phyloP scores from a whole-genome alignment of 2,113 vertebrate species.

The Jaculus jaculus region DNA sequence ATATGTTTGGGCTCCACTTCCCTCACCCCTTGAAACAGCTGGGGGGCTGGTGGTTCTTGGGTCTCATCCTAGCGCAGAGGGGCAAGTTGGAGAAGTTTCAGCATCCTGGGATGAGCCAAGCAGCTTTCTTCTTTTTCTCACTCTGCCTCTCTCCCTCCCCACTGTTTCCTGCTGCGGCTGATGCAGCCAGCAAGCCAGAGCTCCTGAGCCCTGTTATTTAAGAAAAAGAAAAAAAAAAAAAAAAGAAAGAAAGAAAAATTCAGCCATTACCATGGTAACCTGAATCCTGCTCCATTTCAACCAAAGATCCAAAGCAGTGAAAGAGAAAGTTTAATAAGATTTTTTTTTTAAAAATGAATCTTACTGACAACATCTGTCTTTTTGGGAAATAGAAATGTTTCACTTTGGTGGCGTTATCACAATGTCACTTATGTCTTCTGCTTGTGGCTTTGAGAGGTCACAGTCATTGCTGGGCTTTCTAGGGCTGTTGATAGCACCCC shows the following conservation, averaged over 20 bases:
- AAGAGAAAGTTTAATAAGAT: slow-evolving; percentile 81
- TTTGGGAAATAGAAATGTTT: slow-evolving; percentile 66
- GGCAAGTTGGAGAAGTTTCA: not conserved
- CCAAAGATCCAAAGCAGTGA: slow-evolving; percentile 75
- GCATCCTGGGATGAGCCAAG: slow-evolving; percentile 19
- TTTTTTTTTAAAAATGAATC: slow-evolving; percentile 65
- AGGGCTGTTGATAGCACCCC: not conserved
- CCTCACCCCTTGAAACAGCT: not conserved
- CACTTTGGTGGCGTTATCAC: slow-evolving; percentile 56
- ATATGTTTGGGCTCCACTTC: not conserved
- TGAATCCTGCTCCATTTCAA: slow-evolving; percentile 78
- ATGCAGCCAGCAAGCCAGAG: slow-evolving; percentile 74
- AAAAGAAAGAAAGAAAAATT: slow-evolving; percentile 80
- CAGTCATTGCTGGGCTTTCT: not conserved
- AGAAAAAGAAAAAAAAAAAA: slow-evolving; percentile 44
- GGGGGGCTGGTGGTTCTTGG: not conserved
- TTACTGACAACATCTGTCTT: slow-evolving; percentile 71
- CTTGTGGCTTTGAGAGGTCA: slow-evolving; percentile 33
- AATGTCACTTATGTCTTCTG: slow-evolving; percentile 72
- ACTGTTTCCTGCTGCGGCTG: slow-evolving; percentile 47
- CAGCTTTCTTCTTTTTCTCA: slow-evolving; percentile 8
- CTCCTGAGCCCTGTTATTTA: slow-evolving; percentile 80
- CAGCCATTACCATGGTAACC: slow-evolving; percentile 82
- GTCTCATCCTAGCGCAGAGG: not conserved
- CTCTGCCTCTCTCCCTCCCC: slow-evolving; percentile 35